Evolutionary conservation across 2,888 invertebrate species (phyloP), one percentile per base, ranked within the genome.

Genomic region (Callyntrura guangdongensis): DNA sequence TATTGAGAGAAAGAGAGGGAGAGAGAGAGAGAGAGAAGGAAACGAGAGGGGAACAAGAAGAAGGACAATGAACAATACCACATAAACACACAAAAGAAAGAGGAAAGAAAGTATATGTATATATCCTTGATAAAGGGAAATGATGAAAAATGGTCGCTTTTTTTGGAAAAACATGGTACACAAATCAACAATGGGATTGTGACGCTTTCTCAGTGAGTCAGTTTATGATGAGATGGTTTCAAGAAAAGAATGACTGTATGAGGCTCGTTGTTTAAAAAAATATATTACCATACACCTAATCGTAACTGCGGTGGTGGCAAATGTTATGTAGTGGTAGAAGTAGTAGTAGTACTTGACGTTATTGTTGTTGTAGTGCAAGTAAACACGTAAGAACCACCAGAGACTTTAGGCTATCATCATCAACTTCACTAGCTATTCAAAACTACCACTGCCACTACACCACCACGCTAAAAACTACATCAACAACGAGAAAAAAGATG

Each of bases 21-120:
- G 72, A 56, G 67, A 59, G 59, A 17, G 17, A 22, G 9, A 61
- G 36, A 61, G 72, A 90, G 59, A 84, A 72, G 72, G 47, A 72
- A 77, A 53, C 77, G 56, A 86, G 69, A 49, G 82, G 82, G 53
- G 86, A 86, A 82, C 86, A 64, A 47, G 81, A 79, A 81, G 47
- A 84, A 91, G 87, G 87, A 91, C 91, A 91, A 91, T 91, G 91
- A 84, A 91, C 90, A 90, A 91, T 87, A 87, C 83, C 74, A 88
- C 69, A 88, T 67, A 91, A 84, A 83, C 27, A 53, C 59, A 81
- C 17, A 84, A 72, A 85, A 74, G 59, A 20, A 89, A 27, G 49
- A 72, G 82, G 81, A 64, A 83, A 83, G 61, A 59, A 59, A 45
- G 81, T 64, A 11, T 36, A 14, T 69, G 36, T 49, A 77, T 77